A percentile compares a stretch with the other conserved stretches of the same genome.
phyloP scores from a whole-genome alignment of 2,888 invertebrate genomes.

The Eupelmus urozonus region DNA sequence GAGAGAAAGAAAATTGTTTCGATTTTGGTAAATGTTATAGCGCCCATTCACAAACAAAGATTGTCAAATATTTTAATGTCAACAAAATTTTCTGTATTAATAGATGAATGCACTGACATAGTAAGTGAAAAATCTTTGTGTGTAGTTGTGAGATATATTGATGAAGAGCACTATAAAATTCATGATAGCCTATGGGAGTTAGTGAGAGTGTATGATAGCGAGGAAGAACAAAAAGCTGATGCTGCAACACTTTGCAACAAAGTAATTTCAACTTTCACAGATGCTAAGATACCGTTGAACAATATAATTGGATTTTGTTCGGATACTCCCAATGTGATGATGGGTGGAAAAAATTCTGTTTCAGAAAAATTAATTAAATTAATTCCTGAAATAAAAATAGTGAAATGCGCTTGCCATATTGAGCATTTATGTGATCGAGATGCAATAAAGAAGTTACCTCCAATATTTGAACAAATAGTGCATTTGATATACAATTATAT shows the following conservation, averaged over 20 bases:
- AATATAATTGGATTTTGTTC: conserved; percentile 68
- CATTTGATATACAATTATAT: conserved; percentile 66
- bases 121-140: conserved; percentile 59
- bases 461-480: conserved; percentile 66
- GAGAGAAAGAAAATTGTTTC: conserved; percentile 63
- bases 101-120: conserved; percentile 67
- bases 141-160: conserved; percentile 63
- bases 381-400: conserved; percentile 62
- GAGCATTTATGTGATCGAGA: conserved; percentile 68
- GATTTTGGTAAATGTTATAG: conserved; percentile 65
- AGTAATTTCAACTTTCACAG: conserved; percentile 55
- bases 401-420: conserved; percentile 70
- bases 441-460: conserved; percentile 67
- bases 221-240: conserved; percentile 43
- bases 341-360: conserved; percentile 68
- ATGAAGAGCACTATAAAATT: conserved; percentile 41
- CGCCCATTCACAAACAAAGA: conserved; percentile 61
- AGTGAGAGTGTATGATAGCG: conserved; percentile 55
- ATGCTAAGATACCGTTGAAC: conserved; percentile 54
- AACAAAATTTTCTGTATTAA: conserved; percentile 64
- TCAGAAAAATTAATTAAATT: conserved; percentile 59
- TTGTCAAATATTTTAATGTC: conserved; percentile 61
- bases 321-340: conserved; percentile 64
- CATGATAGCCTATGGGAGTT: conserved; percentile 62
- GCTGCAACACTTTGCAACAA: conserved; percentile 57